Conservation (phyloP, 2,888 invertebrate species). For the Dasypolia templi region DNA sequence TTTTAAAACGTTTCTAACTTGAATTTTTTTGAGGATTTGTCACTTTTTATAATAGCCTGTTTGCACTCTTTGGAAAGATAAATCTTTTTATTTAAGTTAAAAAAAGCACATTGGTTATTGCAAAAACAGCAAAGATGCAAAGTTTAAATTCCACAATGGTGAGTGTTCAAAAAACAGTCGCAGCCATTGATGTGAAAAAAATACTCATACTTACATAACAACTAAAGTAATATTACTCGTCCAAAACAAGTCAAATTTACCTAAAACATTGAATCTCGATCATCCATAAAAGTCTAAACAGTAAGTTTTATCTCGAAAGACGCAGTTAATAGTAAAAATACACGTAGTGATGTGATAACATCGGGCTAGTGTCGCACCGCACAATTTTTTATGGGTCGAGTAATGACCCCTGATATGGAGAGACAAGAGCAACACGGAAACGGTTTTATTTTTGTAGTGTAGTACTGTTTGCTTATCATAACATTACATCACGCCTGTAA, state of each 20-base stretch:
- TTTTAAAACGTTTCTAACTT: too few species aligned
- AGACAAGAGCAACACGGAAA: slow-evolving; percentile 23
- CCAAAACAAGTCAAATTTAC: background rate
- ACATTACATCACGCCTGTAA: too few species aligned
- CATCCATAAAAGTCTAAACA: slow-evolving; percentile 15
- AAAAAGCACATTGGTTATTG: too few species aligned
- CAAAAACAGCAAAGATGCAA: too few species aligned
- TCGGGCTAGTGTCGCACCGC: slow-evolving; percentile 55
- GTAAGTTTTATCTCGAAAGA: slow-evolving; percentile 21
- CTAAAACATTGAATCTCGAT: slow-evolving; percentile 6
- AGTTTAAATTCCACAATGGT: background rate
- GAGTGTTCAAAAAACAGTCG: background rate
- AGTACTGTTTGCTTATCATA: background rate
- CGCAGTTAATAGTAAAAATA: slow-evolving; percentile 53
- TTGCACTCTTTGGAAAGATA: too few species aligned
- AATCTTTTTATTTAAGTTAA: too few species aligned
- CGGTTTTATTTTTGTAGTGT: slow-evolving; percentile 17
- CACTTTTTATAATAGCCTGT: too few species aligned
- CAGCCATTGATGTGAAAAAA: background rate
- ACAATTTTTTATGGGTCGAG: slow-evolving; percentile 70
- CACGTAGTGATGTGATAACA: slow-evolving; percentile 63
- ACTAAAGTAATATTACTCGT: too few species aligned
- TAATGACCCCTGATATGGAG: slow-evolving; percentile 60
- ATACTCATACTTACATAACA: too few species aligned
- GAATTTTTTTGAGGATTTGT: too few species aligned